Conservation (phyloP, 1,140 invertebrate species). For the Drosophila sulfurigaster region DNA sequence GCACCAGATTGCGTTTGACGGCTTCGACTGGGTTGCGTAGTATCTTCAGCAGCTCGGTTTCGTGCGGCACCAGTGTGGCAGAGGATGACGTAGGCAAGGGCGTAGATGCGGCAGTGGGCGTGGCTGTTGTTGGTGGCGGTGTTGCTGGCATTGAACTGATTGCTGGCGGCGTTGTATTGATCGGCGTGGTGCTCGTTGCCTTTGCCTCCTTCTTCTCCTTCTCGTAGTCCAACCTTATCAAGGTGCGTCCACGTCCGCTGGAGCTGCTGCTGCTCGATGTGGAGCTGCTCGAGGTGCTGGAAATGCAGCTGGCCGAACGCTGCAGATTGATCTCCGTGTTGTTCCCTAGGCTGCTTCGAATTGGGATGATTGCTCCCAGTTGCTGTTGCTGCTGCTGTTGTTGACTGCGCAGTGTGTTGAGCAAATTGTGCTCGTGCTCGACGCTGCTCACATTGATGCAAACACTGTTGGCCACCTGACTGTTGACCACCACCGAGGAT, state of each 20-base stretch:
- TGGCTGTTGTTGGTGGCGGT: background rate
- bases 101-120: conserved; percentile 29
- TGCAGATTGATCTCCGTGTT: conserved; percentile 67
- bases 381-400: conserved; percentile 55
- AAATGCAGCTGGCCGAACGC: conserved; percentile 77
- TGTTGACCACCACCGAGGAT: conserved; percentile 88
- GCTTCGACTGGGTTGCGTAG: conserved; percentile 90
- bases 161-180: conserved; percentile 63
- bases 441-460: conserved; percentile 86
- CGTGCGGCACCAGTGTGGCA: conserved; percentile 63
- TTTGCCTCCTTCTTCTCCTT: conserved; percentile 50
- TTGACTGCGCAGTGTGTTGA: conserved; percentile 72
- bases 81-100: background rate
- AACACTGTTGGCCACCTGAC: conserved; percentile 85
- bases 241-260: conserved; percentile 69
- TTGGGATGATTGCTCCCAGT: conserved; percentile 76
- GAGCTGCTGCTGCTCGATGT: conserved; percentile 66
- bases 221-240: conserved; percentile 77
- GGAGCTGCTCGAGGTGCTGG: conserved; percentile 78
- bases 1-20: conserved; percentile 89
- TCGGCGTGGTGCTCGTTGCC: conserved; percentile 60
- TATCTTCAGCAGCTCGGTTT: conserved; percentile 86
- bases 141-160: conserved; percentile 61
- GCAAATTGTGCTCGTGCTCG: conserved; percentile 76
- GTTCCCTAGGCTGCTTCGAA: conserved; percentile 49